Base-by-base conservation (phyloP, 2,888 invertebrate genomes). In the Syritta pipiens region DNA sequence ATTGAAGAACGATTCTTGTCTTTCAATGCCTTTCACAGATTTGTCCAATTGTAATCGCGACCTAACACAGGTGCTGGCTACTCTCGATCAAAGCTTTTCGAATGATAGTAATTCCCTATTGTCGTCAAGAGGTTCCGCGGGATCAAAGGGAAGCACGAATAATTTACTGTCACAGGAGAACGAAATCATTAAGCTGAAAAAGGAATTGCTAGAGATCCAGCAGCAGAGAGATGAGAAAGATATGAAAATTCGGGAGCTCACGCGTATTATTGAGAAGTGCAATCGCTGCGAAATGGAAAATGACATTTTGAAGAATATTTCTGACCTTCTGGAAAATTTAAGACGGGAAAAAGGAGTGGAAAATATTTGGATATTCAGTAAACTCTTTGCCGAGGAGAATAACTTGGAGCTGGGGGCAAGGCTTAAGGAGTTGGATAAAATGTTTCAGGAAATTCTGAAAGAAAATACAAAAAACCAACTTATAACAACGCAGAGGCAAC, bases 231-330 rank as follows among this genome's bases (percentile, higher is more conserved):
- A 62, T 0, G 82, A 83, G 40, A 83, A 82, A 48, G 74, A 83
- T 59, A 79, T 79, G 10, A 82, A 84, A 81, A 83, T 82, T 49
- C n/a, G 51, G 3, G 83, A 81, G 26, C 60, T 84, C 0, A 82
- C 59, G 9, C 69, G 63, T 69, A 81, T 84, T 9, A 69, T 81
- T 0, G 81, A 83, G 46, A 83, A 82, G 10, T 83, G 69, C 40
- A 75, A 81, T 6, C 32, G 24, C 22, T 74, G 67, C 3, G 30
- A 49, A 44, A 53, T 79, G 67, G 74, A 74, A 17, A 37, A 74
- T 12, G 74, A 79, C 14, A 17, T 79, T 22, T 6, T 74, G 0
- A 5, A 20, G 2, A 68, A 74, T 2, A 37, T 79, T 24, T 30
- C 74, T 0, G n/a, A 14, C 6, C 19, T 79, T 6, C 20, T 79